A percentile compares a stretch with the other conserved stretches of the same genome.
Evolutionary conservation across 2,113 vertebrate genomes (phyloP).

Genomic region (Cottus gobio): DNA sequence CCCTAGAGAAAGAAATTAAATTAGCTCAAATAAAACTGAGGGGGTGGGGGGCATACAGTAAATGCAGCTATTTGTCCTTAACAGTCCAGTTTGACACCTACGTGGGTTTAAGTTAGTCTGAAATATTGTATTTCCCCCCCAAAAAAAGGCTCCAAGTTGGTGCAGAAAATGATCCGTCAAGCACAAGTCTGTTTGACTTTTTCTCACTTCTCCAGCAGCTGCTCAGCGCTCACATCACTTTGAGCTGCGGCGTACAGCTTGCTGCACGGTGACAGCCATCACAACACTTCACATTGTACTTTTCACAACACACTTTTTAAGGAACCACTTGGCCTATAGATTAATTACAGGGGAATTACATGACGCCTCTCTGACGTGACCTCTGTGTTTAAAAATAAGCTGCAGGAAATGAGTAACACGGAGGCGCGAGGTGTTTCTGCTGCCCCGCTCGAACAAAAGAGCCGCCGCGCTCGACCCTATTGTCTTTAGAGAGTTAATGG

Average conservation of each 20-base stretch:
- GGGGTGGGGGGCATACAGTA: conserved; percentile 35
- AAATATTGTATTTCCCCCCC: conserved; percentile 1
- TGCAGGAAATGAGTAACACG: conserved; percentile 20
- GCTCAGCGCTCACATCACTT: conserved; percentile 43
- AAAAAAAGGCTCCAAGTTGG: conserved; percentile 39
- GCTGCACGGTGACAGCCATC: conserved; percentile 62
- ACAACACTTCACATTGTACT: conserved; percentile 68
- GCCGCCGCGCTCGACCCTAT: not conserved
- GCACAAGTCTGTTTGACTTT: conserved; percentile 25
- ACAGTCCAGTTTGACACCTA: conserved; percentile 66
- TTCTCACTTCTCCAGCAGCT: conserved; percentile 18
- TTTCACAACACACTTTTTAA: conserved; percentile 59
- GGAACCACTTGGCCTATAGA: conserved; percentile 33
- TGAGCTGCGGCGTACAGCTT: conserved; percentile 23
- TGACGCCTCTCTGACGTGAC: conserved; percentile 21
- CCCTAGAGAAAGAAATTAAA: conserved; percentile 80
- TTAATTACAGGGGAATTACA: conserved; percentile 67
- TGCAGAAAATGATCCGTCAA: conserved; percentile 38
- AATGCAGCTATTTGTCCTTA: conserved; percentile 66
- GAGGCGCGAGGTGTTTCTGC: not conserved
- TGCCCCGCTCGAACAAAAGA: not conserved
- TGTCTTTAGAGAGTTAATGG: not conserved
- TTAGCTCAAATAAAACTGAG: conserved; percentile 73
- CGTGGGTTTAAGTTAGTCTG: conserved; percentile 32
- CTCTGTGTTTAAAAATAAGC: conserved; percentile 46